Conservation (phyloP, 2,888 invertebrate genomes). For the Caradrina kadenii region DNA sequence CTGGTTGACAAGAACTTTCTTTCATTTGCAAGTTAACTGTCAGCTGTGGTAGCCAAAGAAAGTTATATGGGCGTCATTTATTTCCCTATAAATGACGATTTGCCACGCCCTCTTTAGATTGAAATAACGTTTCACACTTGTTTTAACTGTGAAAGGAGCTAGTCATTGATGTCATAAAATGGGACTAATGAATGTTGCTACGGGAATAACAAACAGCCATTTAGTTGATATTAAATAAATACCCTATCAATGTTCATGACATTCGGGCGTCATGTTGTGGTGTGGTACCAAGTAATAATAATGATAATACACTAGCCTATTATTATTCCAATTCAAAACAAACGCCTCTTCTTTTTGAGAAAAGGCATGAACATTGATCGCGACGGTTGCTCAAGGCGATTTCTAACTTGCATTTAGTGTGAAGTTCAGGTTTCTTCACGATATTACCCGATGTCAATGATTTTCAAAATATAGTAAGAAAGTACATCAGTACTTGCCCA, state of each 20-base stretch:
- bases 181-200: neutral
- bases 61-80: constrained; percentile 46
- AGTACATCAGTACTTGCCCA: too few relatives aligned
- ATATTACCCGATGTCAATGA: too few relatives aligned
- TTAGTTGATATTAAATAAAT: neutral
- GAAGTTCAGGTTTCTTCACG: too few relatives aligned
- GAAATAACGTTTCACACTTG: constrained; percentile 12
- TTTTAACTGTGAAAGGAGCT: constrained; percentile 8
- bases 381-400: too few relatives aligned
- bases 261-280: neutral
- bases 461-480: too few relatives aligned
- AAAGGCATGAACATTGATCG: neutral
- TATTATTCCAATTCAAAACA: neutral
- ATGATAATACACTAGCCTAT: neutral
- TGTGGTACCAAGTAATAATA: neutral
- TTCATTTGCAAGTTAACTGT: constrained; percentile 59
- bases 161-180: neutral
- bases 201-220: neutral
- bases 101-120: constrained; percentile 25
- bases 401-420: too few relatives aligned
- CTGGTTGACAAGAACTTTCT: constrained; percentile 48
- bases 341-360: too few relatives aligned
- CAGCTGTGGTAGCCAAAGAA: constrained; percentile 46
- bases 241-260: neutral
- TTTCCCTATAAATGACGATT: constrained; percentile 41